Conservation (phyloP, 2,113 vertebrate species). For the Aegotheles bennettii region DNA sequence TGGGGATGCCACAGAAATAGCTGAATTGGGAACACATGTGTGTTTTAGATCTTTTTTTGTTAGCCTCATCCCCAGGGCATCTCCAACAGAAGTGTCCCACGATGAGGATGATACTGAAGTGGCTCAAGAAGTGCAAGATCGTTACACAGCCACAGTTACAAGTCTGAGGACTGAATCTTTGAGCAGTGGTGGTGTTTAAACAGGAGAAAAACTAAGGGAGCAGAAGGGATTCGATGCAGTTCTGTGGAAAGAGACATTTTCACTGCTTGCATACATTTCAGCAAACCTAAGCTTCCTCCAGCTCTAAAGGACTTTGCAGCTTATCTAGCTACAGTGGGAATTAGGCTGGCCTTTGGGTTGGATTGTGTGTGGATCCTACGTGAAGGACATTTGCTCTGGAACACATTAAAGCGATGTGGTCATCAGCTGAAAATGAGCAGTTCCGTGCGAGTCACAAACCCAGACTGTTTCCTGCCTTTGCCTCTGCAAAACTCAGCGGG, state of each 20-base stretch:
- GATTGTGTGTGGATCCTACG: background rate
- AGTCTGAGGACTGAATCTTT: background rate
- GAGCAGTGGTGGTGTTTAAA: background rate
- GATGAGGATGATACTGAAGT: background rate
- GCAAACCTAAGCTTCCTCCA: background rate
- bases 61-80: background rate
- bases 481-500: accelerated
- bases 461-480: background rate
- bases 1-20: background rate
- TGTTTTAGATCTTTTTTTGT: background rate
- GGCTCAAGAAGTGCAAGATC: background rate
- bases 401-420: background rate
- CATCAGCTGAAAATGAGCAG: background rate
- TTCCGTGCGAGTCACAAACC: background rate
- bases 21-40: background rate
- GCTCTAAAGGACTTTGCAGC: background rate
- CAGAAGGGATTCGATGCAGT: background rate
- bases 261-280: background rate
- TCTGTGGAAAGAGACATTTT: background rate
- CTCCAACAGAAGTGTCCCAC: background rate
- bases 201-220: background rate
- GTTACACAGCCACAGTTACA: background rate
- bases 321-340: background rate
- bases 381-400: background rate
- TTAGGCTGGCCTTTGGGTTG: background rate